A percentile compares a stretch with the other conserved stretches of the same genome.
phyloP scores from a whole-genome alignment of 1,140 invertebrate genomes.

The Muscidifurax raptorellus region DNA sequence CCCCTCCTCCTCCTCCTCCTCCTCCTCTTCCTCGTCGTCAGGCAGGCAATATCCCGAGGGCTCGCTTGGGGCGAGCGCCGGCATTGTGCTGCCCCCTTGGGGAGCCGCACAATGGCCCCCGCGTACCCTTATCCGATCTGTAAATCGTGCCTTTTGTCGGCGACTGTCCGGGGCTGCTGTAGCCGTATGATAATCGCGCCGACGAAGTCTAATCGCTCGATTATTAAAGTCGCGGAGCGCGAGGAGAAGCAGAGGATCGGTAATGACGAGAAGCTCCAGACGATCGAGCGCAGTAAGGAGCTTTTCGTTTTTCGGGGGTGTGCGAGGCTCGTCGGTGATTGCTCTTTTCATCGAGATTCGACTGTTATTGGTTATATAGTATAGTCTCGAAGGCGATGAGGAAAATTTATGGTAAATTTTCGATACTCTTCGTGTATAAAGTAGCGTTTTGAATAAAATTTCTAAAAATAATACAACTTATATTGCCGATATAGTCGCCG shows the following conservation, averaged over 20 bases:
- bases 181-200: slow-evolving; percentile 4
- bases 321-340: too few species aligned
- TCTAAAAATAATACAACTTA: too few species aligned
- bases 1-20: background rate
- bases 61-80: background rate
- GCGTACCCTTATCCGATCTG: background rate
- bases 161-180: background rate
- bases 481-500: too few species aligned
- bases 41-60: slow-evolving; percentile 18
- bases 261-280: background rate
- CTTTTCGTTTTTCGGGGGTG: background rate
- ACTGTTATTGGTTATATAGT: background rate
- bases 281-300: too few species aligned
- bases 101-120: slow-evolving; percentile 11
- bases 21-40: background rate
- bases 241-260: too few species aligned
- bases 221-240: slow-evolving; percentile 14
- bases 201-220: slow-evolving; percentile 31
- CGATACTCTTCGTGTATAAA: too few species aligned
- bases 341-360: background rate
- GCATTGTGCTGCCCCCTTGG: background rate
- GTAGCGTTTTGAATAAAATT: too few species aligned
- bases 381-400: too few species aligned
- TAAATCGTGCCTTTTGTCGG: slow-evolving; percentile 28
- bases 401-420: too few species aligned